Conservation (phyloP, 2,888 invertebrate species). For the Lasioglossum pauxillum region DNA sequence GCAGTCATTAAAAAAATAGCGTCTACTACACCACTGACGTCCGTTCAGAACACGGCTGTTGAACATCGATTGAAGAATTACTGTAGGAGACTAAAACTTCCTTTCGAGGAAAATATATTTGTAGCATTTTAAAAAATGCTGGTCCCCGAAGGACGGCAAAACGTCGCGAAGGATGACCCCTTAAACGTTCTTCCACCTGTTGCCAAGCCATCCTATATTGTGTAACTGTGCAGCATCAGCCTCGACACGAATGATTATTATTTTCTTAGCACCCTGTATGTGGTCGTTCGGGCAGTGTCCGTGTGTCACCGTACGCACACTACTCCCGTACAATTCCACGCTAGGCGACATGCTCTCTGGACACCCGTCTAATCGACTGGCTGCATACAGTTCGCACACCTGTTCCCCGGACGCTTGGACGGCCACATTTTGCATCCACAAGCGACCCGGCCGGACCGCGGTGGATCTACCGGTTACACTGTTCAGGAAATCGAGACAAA, state of each 20-base stretch:
- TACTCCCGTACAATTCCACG: slow-evolving; percentile 60
- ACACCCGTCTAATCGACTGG: slow-evolving; percentile 69
- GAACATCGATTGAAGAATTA: no score
- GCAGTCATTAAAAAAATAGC: no score
- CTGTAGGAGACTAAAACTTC: no score
- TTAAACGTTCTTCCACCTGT: background rate
- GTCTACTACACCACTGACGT: no score
- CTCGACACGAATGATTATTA: background rate
- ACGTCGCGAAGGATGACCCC: background rate
- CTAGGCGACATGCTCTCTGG: slow-evolving; percentile 66
- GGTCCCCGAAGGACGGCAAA: background rate
- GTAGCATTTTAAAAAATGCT: background rate
- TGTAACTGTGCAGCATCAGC: background rate
- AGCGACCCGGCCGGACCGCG: slow-evolving; percentile 46
- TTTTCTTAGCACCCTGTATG: slow-evolving; percentile 27
- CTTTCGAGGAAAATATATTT: no score
- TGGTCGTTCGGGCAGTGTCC: slow-evolving; percentile 27
- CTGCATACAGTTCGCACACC: slow-evolving; percentile 65
- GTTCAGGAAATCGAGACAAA: slow-evolving; percentile 59
- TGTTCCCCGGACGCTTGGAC: slow-evolving; percentile 62
- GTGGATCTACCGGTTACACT: slow-evolving; percentile 51
- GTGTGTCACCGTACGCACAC: slow-evolving; percentile 60
- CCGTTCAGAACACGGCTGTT: no score
- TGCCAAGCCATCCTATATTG: background rate
- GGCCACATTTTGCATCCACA: slow-evolving; percentile 64